Evolutionary conservation across 1,140 invertebrate genomes (phyloP), one percentile per base, ranked within the genome.

Genomic region (Brachionus plicatilis): DNA sequence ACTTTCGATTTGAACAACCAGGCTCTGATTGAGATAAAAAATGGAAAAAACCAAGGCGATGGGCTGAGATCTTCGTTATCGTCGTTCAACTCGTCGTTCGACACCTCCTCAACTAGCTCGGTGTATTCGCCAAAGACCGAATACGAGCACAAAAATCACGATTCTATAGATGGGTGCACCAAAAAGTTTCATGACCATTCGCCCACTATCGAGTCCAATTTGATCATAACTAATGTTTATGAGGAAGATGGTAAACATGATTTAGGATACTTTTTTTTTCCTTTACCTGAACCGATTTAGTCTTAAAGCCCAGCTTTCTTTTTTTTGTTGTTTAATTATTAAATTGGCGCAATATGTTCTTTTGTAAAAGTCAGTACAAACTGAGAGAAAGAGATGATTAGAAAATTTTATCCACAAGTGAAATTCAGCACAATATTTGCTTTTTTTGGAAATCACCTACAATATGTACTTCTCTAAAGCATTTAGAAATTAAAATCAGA

Each of bases 211-310:
- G 72, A 76, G 24, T 24, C 72, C 12, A 76, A 76, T 76, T 7
- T 50, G 12, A 76, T 76, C n/a, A 76, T 76, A 50, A 76, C 72
- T 76, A 76, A 76, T 76, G 45, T 76, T 50, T 76, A 76, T 47
- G 72, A 76, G 27, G 72, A 76, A 76, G 72, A 76, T 76, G 72
- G 72, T 76, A 76, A 50, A 76, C 8, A 50, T 47, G 2, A 29
- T 76, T 75, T 43, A 11, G 24, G 41, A 75, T 37, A 5, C 33
- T 37, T 37, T 45, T 75, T 76, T 76, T 50, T 50, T 45, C 2
- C 14, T 9, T n/a, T n/a, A 24, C 20, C 45, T 24, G 17, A 29
- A 20, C 68, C 37, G 17, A 20, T 43, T 43, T 72, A 20, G 33
- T 72, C n/a, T 20, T 17, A 17, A 17, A 43, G 2, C 9, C 12